These are phyloP conservation scores for Zaprionus bogoriensis DNA, from an alignment of 2,888 invertebrate genomes.

Conservation along the genomic window DNA sequence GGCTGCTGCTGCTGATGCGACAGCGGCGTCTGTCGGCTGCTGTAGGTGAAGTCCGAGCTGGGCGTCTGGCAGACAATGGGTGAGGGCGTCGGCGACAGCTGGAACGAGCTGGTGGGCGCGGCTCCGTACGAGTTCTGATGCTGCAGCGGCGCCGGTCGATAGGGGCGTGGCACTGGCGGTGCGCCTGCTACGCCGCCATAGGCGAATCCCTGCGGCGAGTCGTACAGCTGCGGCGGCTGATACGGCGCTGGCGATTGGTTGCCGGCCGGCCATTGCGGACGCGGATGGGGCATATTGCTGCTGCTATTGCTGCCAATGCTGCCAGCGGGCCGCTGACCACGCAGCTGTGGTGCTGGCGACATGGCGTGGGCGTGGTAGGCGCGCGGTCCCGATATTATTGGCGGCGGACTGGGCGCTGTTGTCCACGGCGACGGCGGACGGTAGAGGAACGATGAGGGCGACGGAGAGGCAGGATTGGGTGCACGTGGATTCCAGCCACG, in stretches of 20 bases:
- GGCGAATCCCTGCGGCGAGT: constrained; percentile 49
- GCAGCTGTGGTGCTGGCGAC: constrained; percentile 83
- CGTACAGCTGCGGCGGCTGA: constrained; percentile 62
- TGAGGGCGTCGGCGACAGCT: constrained; percentile 85
- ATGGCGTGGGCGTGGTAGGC: constrained; percentile 80
- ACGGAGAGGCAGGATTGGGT: constrained; percentile 79
- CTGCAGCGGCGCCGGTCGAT: constrained; percentile 82
- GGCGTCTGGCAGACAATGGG: constrained; percentile 86
- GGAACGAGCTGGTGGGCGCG: constrained; percentile 79
- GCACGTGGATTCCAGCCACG: constrained; percentile 82
- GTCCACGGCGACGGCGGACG: constrained; percentile 89
- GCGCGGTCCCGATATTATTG: constrained; percentile 86
- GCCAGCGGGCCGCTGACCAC: constrained; percentile 81
- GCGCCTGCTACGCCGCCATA: constrained; percentile 37
- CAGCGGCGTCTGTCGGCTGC: constrained; percentile 84
- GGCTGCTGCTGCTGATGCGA: constrained; percentile 71
- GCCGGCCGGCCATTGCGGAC: constrained; percentile 86
- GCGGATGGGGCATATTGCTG: constrained; percentile 86
- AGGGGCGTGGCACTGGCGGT: constrained; percentile 81
- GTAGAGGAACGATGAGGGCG: constrained; percentile 87
- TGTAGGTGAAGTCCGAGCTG: constrained; percentile 85
- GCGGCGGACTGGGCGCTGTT: constrained; percentile 87
- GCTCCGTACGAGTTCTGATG: constrained; percentile 79
- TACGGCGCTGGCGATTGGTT: constrained; percentile 82
- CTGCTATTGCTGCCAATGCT: constrained; percentile 8